Evolutionary conservation across 2,797 vertebrate genomes (phyloP).

Genomic region (Enteromius trimaculatus): DNA sequence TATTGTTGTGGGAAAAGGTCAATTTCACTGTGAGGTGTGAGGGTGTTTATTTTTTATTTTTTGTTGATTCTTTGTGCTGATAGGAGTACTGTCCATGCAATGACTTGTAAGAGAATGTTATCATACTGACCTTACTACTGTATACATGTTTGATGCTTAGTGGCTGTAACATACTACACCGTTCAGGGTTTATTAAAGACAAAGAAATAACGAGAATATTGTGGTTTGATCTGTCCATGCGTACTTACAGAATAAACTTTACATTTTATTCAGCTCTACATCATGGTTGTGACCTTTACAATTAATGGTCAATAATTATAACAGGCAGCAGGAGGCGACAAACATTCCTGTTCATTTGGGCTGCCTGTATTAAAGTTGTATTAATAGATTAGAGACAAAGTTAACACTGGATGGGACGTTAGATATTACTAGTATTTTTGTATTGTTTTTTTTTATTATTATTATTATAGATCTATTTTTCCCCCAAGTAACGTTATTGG

Average conservation of each 20-base stretch:
- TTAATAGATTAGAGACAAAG: too few species aligned
- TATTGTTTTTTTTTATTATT: too few species aligned
- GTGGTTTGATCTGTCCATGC: neutral
- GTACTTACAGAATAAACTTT: neutral
- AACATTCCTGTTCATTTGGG: neutral
- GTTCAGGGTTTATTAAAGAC: constrained; percentile 45
- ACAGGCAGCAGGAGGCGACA: constrained; percentile 30
- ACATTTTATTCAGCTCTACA: too few species aligned
- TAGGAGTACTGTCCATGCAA: neutral
- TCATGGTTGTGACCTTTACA: neutral
- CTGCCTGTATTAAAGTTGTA: neutral
- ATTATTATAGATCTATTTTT: too few species aligned
- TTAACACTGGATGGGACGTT: too few species aligned
- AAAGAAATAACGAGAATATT: neutral
- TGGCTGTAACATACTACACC: constrained; percentile 23
- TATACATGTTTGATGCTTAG: constrained; percentile 32
- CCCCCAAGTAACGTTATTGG: too few species aligned
- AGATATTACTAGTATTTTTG: too few species aligned
- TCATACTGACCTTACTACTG: constrained; percentile 33
- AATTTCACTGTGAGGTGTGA: constrained; percentile 8
- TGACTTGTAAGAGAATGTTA: constrained; percentile 38
- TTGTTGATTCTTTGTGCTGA: neutral
- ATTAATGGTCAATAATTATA: neutral
- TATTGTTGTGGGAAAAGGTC: constrained; percentile 5
- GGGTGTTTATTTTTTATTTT: neutral